Evolutionary conservation across 2,797 vertebrate genomes (phyloP).

Genomic region (Sebastes jordani): DNA sequence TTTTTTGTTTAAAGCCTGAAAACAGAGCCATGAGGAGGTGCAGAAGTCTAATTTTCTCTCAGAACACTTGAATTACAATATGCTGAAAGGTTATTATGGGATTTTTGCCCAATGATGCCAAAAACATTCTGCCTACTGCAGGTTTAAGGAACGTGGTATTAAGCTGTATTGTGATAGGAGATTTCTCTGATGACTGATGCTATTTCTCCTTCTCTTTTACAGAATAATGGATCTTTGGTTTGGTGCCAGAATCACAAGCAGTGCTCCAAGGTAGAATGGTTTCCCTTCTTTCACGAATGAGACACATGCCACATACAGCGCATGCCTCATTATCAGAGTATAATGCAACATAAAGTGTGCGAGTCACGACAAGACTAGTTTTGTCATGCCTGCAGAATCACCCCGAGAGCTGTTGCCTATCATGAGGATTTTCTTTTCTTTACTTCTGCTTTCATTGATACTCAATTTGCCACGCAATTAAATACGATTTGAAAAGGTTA

Average conservation of each 20-base stretch:
- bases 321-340: slow-evolving; percentile 63
- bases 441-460: slow-evolving; percentile 20
- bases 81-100: too few species aligned
- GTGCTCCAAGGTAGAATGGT: slow-evolving; percentile 92
- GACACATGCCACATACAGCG: slow-evolving; percentile 50
- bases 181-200: slow-evolving; percentile 52
- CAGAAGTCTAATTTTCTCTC: too few species aligned
- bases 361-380: slow-evolving; percentile 66
- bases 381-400: slow-evolving; percentile 54
- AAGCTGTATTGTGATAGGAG: neutral
- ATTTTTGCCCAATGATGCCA: too few species aligned
- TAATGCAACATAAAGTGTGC: slow-evolving; percentile 59
- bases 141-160: neutral
- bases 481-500: slow-evolving; percentile 17
- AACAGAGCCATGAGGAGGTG: too few species aligned
- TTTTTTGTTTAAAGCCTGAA: too few species aligned
- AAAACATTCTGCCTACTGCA: too few species aligned
- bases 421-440: slow-evolving; percentile 15
- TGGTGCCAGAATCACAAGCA: slow-evolving; percentile 99
- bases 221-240: slow-evolving; percentile 96
- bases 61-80: too few species aligned
- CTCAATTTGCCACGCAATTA: slow-evolving; percentile 22
- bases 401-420: slow-evolving; percentile 34
- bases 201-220: slow-evolving; percentile 62
- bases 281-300: slow-evolving; percentile 52